phyloP scores from a whole-genome alignment of 2,888 invertebrate genomes.

The Venusia cambrica region DNA sequence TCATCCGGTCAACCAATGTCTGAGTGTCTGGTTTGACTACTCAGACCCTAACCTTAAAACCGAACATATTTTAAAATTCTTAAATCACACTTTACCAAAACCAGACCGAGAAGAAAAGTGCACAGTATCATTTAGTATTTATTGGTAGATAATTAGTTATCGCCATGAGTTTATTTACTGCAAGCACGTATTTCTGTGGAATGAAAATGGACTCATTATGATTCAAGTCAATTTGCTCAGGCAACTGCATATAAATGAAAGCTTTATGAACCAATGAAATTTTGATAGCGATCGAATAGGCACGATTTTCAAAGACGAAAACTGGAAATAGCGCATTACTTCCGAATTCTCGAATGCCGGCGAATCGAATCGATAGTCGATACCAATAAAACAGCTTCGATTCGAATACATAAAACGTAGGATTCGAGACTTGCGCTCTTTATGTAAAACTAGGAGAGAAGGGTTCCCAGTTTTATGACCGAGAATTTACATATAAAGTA shows the following conservation, averaged over 20 bases:
- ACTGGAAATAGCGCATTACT: slow-evolving; percentile 67
- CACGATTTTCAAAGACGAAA: slow-evolving; percentile 59
- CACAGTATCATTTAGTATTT: too few species aligned
- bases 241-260: slow-evolving; percentile 56
- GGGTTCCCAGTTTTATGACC: slow-evolving; percentile 77
- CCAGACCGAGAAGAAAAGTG: too few species aligned
- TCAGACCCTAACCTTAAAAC: too few species aligned
- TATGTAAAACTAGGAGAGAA: slow-evolving; percentile 75
- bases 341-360: slow-evolving; percentile 66
- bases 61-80: too few species aligned
- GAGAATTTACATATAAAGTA: slow-evolving; percentile 81
- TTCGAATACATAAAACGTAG: slow-evolving; percentile 78
- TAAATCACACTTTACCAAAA: too few species aligned
- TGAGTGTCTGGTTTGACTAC: too few species aligned
- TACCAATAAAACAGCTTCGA: slow-evolving; percentile 76
- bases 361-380: slow-evolving; percentile 72
- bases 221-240: slow-evolving; percentile 15
- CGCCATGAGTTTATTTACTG: too few species aligned
- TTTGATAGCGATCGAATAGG: slow-evolving; percentile 70
- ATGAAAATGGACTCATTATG: neutral
- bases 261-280: slow-evolving; percentile 61
- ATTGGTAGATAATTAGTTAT: too few species aligned
- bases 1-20: too few species aligned
- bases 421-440: slow-evolving; percentile 73
- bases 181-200: too few species aligned